A percentile compares a stretch with the other conserved stretches of the same genome.
Evolutionary conservation across 2,888 invertebrate species (phyloP).

Genomic region (Busseola fusca): DNA sequence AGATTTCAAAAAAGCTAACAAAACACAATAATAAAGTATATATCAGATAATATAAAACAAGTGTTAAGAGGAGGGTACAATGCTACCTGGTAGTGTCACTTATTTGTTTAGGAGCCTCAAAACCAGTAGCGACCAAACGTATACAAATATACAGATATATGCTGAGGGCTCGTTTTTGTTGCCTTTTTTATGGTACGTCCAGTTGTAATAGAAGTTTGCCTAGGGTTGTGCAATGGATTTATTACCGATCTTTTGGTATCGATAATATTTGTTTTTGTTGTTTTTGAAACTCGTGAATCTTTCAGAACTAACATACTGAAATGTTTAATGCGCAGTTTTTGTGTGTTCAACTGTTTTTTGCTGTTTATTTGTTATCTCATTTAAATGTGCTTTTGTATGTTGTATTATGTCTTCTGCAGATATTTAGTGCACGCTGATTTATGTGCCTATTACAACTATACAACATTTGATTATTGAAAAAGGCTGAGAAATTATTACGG

Average conservation of each 20-base stretch:
- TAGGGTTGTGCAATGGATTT: slow-evolving; percentile 72
- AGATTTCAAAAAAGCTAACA: slow-evolving; percentile 35
- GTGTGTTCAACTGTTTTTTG: neutral
- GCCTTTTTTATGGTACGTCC: slow-evolving; percentile 81
- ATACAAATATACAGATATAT: slow-evolving; percentile 73
- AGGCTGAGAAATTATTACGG: no score
- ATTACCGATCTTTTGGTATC: slow-evolving; percentile 8
- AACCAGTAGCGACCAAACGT: slow-evolving; percentile 87
- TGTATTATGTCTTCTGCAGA: neutral
- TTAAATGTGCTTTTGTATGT: neutral
- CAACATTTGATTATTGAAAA: neutral
- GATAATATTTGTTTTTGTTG: no score
- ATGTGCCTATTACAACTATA: neutral
- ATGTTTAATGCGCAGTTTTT: neutral
- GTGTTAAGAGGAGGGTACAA: slow-evolving; percentile 82
- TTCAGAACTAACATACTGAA: neutral
- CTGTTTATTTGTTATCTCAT: neutral
- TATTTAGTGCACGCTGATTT: neutral
- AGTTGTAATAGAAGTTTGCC: slow-evolving; percentile 79
- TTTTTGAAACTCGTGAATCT: neutral
- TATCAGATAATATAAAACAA: slow-evolving; percentile 87
- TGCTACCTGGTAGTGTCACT: slow-evolving; percentile 86
- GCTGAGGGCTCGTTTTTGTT: slow-evolving; percentile 83
- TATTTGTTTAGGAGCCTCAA: slow-evolving; percentile 88
- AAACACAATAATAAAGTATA: slow-evolving; percentile 70